Evolutionary conservation across 1,140 invertebrate genomes (phyloP).

Genomic region (Aethina tumida): DNA sequence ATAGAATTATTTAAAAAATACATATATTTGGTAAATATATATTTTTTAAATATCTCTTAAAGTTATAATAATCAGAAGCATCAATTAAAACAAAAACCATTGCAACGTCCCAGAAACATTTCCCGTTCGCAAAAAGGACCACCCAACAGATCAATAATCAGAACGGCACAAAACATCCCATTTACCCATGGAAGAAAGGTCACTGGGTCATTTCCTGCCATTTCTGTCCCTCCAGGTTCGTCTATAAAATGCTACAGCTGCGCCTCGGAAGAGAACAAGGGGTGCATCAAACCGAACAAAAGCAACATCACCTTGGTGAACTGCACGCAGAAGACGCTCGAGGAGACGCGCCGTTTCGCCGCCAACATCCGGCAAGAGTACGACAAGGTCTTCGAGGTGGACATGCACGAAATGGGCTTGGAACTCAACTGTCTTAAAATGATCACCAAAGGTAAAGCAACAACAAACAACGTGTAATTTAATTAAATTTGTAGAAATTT

Average conservation of each 20-base stretch:
- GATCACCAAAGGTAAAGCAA: slow-evolving; percentile 18
- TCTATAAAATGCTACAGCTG: slow-evolving; percentile 21
- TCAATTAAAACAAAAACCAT: no score
- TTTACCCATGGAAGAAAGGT: no score
- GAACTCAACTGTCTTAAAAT: slow-evolving; percentile 23
- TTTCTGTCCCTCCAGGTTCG: slow-evolving; percentile 9
- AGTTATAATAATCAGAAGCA: no score
- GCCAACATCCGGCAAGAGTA: slow-evolving; percentile 12
- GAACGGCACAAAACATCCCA: no score
- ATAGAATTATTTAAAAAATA: no score
- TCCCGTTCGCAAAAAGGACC: no score
- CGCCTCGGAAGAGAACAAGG: slow-evolving; percentile 13
- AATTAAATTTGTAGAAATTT: no score
- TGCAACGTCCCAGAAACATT: no score
- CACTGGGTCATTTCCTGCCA: no score
- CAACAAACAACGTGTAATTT: not conserved
- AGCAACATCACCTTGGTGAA: slow-evolving; percentile 12
- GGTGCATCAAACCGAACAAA: slow-evolving; percentile 14
- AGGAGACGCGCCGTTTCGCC: slow-evolving; percentile 15
- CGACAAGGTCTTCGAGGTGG: slow-evolving; percentile 20
- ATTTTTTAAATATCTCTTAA: no score
- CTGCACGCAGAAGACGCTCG: slow-evolving; percentile 15
- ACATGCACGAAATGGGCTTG: slow-evolving; percentile 13
- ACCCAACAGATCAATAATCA: no score
- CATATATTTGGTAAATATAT: no score